These are phyloP conservation scores for Campylomormyrus tamandua DNA, from an alignment of 2,113 vertebrate species.

Conservation along the genomic window DNA sequence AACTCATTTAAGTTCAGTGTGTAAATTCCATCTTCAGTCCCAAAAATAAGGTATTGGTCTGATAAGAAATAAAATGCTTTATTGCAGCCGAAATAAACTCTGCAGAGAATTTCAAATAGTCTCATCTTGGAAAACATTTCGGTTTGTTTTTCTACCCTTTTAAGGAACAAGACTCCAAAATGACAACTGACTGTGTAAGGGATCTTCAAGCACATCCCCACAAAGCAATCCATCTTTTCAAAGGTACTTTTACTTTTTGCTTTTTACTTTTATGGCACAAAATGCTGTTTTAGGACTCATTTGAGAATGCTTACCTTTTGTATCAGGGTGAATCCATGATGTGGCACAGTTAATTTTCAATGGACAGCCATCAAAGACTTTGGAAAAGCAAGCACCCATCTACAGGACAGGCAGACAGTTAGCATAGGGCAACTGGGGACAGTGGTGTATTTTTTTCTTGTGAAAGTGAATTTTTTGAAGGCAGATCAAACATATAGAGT, in stretches of 20 bases:
- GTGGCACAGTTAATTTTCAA: conserved; percentile 98
- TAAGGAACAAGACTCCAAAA: background rate
- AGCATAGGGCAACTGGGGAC: background rate
- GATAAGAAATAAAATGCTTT: conserved; percentile 11
- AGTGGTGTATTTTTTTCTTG: background rate
- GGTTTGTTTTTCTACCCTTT: background rate
- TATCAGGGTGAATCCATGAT: conserved; percentile 98
- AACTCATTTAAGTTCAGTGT: conserved; percentile 95
- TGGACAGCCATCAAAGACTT: conserved; percentile 97
- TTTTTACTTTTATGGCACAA: background rate
- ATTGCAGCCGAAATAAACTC: background rate
- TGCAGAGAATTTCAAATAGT: background rate
- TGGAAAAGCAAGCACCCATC: conserved; percentile 99
- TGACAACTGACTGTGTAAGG: background rate
- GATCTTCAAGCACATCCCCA: background rate
- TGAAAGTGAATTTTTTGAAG: background rate
- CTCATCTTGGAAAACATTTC: background rate
- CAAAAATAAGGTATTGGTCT: conserved; percentile 94
- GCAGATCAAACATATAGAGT: background rate
- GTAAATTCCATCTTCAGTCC: conserved; percentile 95
- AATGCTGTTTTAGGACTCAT: background rate
- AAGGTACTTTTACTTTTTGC: background rate
- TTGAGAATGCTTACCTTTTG: conserved; percentile 73
- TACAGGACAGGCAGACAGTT: conserved; percentile 46
- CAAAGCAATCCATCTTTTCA: background rate